Conservation (phyloP, 2,888 invertebrate species). For the Euproctis similis region DNA sequence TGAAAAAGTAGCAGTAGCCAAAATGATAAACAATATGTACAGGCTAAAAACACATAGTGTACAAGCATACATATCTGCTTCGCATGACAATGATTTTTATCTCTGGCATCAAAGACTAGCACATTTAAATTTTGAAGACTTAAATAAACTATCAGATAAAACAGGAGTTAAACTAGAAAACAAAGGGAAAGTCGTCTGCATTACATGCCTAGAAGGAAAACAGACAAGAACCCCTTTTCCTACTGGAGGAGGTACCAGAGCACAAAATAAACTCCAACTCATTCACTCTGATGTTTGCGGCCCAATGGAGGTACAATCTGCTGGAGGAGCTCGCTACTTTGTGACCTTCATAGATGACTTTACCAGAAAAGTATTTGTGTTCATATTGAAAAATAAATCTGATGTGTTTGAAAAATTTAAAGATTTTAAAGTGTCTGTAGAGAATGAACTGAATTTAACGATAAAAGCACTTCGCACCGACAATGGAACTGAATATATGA, state of each 20-base stretch:
- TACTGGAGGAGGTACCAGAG: not conserved
- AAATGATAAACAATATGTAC: no score
- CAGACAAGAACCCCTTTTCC: not conserved
- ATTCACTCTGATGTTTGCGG: not conserved
- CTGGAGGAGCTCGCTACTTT: constrained; percentile 8
- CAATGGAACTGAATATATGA: constrained; percentile 14
- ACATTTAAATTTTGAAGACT: no score
- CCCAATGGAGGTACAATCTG: not conserved
- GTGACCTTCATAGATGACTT: constrained; percentile 3
- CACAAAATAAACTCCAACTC: not conserved
- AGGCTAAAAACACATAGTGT: no score
- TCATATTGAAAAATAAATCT: constrained; percentile 1
- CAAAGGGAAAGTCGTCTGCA: no score
- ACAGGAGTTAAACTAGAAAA: no score
- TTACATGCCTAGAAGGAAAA: not conserved
- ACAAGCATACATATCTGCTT: no score
- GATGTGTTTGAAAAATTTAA: constrained; percentile 2
- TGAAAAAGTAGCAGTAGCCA: no score
- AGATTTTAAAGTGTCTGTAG: constrained; percentile 6
- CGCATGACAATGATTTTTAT: no score
- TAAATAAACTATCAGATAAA: no score
- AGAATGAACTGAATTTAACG: constrained; percentile 13
- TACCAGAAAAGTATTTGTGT: constrained; percentile 2
- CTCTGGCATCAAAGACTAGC: no score
- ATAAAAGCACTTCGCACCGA: constrained; percentile 14